Percentiles rank a stretch among this genome's conserved stretches.
phyloP scores from a whole-genome alignment of 53 echinoderm and acorn worm species.

The Temnopleurus reevesii region DNA sequence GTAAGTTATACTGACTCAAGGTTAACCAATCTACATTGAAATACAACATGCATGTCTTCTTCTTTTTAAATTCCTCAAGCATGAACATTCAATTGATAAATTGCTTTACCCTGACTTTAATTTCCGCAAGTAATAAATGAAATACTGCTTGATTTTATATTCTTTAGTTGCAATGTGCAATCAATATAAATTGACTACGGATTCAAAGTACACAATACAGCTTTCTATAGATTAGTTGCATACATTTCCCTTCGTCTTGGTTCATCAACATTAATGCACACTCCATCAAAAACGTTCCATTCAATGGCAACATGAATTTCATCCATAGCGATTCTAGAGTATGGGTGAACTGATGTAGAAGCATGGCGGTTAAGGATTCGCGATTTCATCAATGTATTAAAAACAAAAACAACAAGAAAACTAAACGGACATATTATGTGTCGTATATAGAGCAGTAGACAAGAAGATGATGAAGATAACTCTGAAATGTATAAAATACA shows the following conservation, averaged over 20 bases:
- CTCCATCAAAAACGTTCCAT: neutral
- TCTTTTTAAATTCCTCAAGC: neutral
- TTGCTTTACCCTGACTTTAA: neutral
- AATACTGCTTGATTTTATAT: neutral
- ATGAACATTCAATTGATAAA: neutral
- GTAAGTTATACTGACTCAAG: neutral
- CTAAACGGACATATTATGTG: too few relatives aligned
- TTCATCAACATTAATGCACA: neutral
- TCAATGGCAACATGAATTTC: neutral
- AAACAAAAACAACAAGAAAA: too few relatives aligned
- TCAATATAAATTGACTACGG: neutral
- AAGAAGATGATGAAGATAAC: too few relatives aligned
- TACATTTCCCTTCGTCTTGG: neutral
- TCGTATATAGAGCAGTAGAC: too few relatives aligned
- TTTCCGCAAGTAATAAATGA: constrained; percentile 2
- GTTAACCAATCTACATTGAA: neutral
- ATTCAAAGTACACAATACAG: neutral
- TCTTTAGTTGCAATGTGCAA: neutral
- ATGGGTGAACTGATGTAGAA: neutral
- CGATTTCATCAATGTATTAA: too few relatives aligned
- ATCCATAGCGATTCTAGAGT: neutral
- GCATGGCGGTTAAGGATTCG: too few relatives aligned
- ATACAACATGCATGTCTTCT: neutral
- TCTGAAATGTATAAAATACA: too few relatives aligned
- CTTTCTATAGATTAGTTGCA: constrained; percentile 16